phyloP scores from a whole-genome alignment of 2,113 vertebrate genomes.

The Lophochroa leadbeateri region DNA sequence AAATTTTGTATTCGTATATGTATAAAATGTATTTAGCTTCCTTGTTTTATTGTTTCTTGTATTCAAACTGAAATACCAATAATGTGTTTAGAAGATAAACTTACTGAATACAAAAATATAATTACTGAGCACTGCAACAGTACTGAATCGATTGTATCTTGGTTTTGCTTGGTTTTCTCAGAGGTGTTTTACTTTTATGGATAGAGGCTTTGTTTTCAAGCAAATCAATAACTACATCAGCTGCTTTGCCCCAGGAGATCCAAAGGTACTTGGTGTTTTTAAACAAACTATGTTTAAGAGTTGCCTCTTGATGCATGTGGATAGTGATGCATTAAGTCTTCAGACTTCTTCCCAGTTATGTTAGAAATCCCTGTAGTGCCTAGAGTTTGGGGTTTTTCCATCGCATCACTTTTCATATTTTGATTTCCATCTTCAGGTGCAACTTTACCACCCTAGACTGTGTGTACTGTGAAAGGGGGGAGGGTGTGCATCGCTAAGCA shows the following conservation, averaged over 20 bases:
- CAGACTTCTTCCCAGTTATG: background rate
- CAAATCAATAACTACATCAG: slow-evolving; percentile 98
- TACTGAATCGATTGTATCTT: background rate
- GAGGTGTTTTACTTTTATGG: slow-evolving; percentile 98
- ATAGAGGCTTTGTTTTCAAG: slow-evolving; percentile 96
- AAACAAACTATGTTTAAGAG: background rate
- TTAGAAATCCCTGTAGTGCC: background rate
- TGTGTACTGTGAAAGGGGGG: background rate
- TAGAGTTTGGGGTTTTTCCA: background rate
- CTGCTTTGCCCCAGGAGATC: slow-evolving; percentile 93
- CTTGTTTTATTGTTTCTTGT: background rate
- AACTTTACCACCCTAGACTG: background rate
- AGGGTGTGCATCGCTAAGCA: background rate
- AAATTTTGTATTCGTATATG: background rate
- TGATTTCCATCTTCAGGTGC: background rate
- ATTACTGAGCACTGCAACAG: background rate
- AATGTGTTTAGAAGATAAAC: background rate
- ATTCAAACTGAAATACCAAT: background rate
- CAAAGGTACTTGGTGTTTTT: slow-evolving; percentile 81
- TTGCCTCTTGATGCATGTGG: background rate
- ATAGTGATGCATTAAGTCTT: background rate
- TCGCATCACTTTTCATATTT: background rate
- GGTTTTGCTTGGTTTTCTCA: slow-evolving; percentile 60
- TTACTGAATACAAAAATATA: background rate
- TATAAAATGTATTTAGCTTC: background rate